Base-by-base conservation (phyloP, 1,140 invertebrate genomes). In the Lepidurus apus region DNA sequence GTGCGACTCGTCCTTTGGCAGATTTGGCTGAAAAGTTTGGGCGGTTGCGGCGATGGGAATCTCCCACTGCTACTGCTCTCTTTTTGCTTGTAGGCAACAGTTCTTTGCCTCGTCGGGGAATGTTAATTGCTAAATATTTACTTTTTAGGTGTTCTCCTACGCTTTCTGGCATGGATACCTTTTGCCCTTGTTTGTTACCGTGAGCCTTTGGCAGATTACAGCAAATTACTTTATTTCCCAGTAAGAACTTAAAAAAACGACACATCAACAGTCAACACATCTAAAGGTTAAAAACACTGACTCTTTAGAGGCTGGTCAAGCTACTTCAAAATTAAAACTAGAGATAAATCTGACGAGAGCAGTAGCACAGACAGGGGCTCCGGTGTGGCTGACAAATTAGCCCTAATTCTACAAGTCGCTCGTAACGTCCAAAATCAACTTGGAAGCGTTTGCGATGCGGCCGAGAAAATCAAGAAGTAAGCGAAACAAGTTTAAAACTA, bases 391-490 rank as follows among this genome's bases (percentile, higher is more conserved):
- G 85, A 86, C 81, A 85, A 85, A 80, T 84, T 86, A 74, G 85
- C 85, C 75, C 73, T 86, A 43, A 85, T 86, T 17, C 79, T 86
- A 24, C 83, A 85, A 73, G 85, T 86, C 53, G 85, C 86, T 0
- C 83, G 83, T n/a, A 85, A 85, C 81, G 86, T 85, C 45, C 83
- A 86, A 83, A 86, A 86, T 82, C 79, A 82, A 45, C 80, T 86
- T 17, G 85, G 85, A 17, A 74, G 80, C 42, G 82, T 84, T 77
- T 85, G 85, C 24, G 85, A 86, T 79, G 82, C 83, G 42, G 81
- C 85, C 24, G 86, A 86, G 80, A 86, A 86, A 80, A 81, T 85
- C 17, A 85, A 86, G 82, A 86, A 85, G 86, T 86, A 82, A 81
- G 80, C 75, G 24, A 73, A 8, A 77, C 21, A 53, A 34, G 34